phyloP scores from a whole-genome alignment of 2,113 vertebrate species.

The Myotis yumanensis region DNA sequence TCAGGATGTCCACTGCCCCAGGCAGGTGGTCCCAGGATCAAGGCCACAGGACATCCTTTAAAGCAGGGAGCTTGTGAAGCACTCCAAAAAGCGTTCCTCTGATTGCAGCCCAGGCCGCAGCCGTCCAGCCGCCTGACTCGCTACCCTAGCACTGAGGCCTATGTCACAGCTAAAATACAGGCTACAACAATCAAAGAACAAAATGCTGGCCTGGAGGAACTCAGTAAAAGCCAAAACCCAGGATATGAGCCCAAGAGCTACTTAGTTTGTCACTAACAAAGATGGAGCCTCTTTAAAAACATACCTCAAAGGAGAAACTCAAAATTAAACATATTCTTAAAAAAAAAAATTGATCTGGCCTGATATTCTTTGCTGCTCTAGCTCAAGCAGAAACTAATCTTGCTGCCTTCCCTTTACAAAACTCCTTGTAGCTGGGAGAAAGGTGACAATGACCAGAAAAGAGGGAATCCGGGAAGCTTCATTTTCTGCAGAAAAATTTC shows the following conservation, averaged over 20 bases:
- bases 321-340: conserved; percentile 35
- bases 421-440: conserved; percentile 15
- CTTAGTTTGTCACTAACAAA: conserved; percentile 20
- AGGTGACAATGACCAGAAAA: conserved; percentile 3
- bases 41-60: not conserved
- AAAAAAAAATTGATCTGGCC: conserved; percentile 34
- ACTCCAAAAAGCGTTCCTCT: not conserved
- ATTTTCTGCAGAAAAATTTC: conserved; percentile 47
- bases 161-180: conserved; percentile 24
- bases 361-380: not conserved
- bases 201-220: not conserved
- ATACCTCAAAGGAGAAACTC: conserved; percentile 41
- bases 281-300: conserved; percentile 12
- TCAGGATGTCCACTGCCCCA: not conserved
- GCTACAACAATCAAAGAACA: conserved; percentile 21
- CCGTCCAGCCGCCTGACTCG: not conserved
- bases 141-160: not conserved
- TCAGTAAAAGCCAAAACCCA: conserved; percentile 38
- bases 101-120: not conserved
- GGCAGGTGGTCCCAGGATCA: not conserved
- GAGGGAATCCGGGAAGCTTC: not conserved
- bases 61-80: not conserved
- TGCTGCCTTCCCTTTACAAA: not conserved
- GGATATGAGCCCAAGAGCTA: not conserved
- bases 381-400: not conserved